Conservation (phyloP, 2,888 invertebrate species). For the Pristionchus entomophagus region DNA sequence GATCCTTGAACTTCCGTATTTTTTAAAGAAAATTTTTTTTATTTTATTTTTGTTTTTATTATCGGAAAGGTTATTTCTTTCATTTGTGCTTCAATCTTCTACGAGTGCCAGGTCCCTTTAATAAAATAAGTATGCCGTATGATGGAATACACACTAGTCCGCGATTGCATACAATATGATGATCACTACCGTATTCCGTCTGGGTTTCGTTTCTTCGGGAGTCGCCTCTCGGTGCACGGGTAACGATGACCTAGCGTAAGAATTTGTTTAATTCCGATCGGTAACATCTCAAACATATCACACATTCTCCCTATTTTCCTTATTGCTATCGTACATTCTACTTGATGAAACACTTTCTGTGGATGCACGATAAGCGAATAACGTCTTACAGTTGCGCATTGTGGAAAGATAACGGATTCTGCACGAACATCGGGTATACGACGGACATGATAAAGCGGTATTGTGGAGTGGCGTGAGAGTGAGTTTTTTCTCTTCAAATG, state of each 20-base stretch:
- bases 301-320: neutral
- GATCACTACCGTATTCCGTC: neutral
- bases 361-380: neutral
- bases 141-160: too few relatives aligned
- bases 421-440: neutral
- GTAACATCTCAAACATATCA: neutral
- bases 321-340: neutral
- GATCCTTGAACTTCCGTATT: too few relatives aligned
- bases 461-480: neutral
- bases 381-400: neutral
- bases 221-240: neutral
- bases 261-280: too few relatives aligned
- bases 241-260: neutral
- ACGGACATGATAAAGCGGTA: neutral
- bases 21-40: too few relatives aligned
- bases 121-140: too few relatives aligned
- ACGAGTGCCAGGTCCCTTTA: too few relatives aligned
- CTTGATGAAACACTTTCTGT: neutral
- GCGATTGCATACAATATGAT: too few relatives aligned
- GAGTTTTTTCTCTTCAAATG: too few relatives aligned
- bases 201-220: neutral
- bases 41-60: too few relatives aligned
- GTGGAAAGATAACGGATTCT: neutral
- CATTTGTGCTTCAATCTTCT: too few relatives aligned
- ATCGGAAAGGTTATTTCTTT: too few relatives aligned